These are phyloP conservation scores for Clarias pachynema DNA, from an alignment of 2,797 vertebrate species.

Conservation along the genomic window DNA sequence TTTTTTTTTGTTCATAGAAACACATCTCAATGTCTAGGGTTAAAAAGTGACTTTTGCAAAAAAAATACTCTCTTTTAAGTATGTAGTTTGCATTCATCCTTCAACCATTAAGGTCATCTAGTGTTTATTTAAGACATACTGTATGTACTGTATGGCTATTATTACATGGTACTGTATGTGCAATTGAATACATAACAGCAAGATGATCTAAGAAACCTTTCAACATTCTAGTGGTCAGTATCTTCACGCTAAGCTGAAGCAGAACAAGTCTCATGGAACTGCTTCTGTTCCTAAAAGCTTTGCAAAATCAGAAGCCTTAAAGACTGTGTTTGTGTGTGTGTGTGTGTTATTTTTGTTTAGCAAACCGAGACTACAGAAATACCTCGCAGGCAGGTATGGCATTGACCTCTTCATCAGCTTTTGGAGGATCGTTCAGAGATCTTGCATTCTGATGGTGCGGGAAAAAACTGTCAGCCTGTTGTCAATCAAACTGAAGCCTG, in stretches of 20 bases:
- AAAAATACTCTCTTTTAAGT: too few species aligned
- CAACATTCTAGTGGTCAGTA: not conserved
- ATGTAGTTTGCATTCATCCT: not conserved
- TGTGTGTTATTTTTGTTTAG: not conserved
- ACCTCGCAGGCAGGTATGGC: slow-evolving; percentile 44
- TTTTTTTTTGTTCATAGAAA: too few species aligned
- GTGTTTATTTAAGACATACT: not conserved
- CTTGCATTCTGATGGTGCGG: slow-evolving; percentile 59
- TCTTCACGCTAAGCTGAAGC: not conserved
- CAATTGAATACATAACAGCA: not conserved
- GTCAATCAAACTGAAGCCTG: slow-evolving; percentile 28
- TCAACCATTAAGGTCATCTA: not conserved
- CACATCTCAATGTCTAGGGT: too few species aligned
- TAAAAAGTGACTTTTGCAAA: too few species aligned
- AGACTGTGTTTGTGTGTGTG: not conserved
- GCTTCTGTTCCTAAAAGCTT: not conserved
- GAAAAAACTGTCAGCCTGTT: slow-evolving; percentile 45
- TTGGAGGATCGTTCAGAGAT: slow-evolving; percentile 57
- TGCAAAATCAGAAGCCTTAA: not conserved
- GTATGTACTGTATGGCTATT: too few species aligned
- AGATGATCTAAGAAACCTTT: not conserved
- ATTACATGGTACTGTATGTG: not conserved
- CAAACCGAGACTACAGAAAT: slow-evolving; percentile 26
- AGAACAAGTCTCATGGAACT: not conserved
- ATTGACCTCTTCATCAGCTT: slow-evolving; percentile 62